Percentiles rank a stretch among this genome's conserved stretches.
phyloP scores from a whole-genome alignment of 2,797 vertebrate genomes.

The Alosa sapidissima region DNA sequence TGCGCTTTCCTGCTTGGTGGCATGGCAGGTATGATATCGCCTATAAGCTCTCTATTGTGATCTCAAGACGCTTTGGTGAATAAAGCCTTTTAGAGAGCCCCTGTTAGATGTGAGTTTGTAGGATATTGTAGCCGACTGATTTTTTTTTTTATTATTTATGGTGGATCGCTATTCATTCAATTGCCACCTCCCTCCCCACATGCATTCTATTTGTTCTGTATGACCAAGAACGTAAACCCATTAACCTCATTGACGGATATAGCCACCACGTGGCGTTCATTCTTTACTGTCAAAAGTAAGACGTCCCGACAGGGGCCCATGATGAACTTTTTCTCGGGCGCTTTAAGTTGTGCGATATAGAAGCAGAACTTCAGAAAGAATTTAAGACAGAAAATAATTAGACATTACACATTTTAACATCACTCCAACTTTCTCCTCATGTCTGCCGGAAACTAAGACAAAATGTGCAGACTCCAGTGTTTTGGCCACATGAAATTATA shows the following conservation, averaged over 20 bases:
- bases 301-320: slow-evolving; percentile 48
- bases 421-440: background rate
- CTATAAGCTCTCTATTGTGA: slow-evolving; percentile 23
- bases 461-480: background rate
- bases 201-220: slow-evolving; percentile 56
- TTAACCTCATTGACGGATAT: slow-evolving; percentile 62
- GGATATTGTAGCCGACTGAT: background rate
- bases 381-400: background rate
- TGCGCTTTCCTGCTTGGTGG: background rate
- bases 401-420: background rate
- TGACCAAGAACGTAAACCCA: slow-evolving; percentile 62
- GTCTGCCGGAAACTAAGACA: background rate
- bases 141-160: slow-evolving; percentile 28
- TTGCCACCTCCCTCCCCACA: slow-evolving; percentile 2
- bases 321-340: slow-evolving; percentile 30
- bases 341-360: background rate
- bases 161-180: slow-evolving; percentile 34
- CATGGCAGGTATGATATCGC: background rate
- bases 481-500: no score
- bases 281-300: slow-evolving; percentile 60
- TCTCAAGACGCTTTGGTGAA: background rate
- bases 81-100: background rate
- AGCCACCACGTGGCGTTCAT: slow-evolving; percentile 59
- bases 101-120: slow-evolving; percentile 27
- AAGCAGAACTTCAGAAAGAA: background rate